These are phyloP conservation scores for Pseudochromis fuscus DNA, from an alignment of 2,797 vertebrate species.

Conservation along the genomic window DNA sequence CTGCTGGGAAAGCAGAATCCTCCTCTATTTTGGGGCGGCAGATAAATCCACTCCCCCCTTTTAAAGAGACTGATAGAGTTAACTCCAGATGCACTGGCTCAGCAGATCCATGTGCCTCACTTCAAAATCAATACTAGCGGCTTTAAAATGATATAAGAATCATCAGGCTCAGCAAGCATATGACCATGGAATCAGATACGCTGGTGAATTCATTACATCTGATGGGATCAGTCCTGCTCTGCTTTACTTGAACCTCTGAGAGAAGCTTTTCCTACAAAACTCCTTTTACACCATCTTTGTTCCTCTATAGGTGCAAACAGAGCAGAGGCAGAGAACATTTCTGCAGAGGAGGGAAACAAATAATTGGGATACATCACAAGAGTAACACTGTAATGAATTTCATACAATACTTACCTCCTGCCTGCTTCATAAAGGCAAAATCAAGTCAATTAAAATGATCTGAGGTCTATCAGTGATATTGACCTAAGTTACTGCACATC, in stretches of 20 bases:
- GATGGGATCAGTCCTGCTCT: conserved; percentile 59
- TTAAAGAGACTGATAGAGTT: conserved; percentile 72
- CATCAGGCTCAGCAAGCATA: conserved; percentile 52
- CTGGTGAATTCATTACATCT: conserved; percentile 68
- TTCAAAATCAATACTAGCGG: conserved; percentile 76
- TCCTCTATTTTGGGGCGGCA: conserved; percentile 40
- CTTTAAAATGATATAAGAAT: conserved; percentile 77
- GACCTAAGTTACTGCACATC: not conserved
- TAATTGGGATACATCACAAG: conserved; percentile 11
- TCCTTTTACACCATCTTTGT: conserved; percentile 37
- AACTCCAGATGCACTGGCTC: conserved; percentile 74
- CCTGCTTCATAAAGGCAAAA: conserved; percentile 1
- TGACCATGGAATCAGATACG: conserved; percentile 48
- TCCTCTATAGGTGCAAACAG: conserved; percentile 6
- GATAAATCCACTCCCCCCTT: conserved; percentile 64
- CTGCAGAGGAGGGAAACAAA: conserved; percentile 26
- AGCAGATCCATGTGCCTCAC: conserved; percentile 66
- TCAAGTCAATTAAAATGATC: not conserved
- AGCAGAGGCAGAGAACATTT: conserved; percentile 3
- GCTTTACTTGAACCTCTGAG: conserved; percentile 35
- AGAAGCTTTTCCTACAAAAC: conserved; percentile 10
- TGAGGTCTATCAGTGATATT: not conserved
- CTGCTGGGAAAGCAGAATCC: conserved; percentile 62
- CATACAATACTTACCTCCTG: not conserved
- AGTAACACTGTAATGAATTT: not conserved